Percentiles rank a stretch among this genome's conserved stretches.
These are phyloP conservation scores for Montipora efflorescens DNA, from an alignment of 64 coral and sea anemone species.

Conservation along the genomic window DNA sequence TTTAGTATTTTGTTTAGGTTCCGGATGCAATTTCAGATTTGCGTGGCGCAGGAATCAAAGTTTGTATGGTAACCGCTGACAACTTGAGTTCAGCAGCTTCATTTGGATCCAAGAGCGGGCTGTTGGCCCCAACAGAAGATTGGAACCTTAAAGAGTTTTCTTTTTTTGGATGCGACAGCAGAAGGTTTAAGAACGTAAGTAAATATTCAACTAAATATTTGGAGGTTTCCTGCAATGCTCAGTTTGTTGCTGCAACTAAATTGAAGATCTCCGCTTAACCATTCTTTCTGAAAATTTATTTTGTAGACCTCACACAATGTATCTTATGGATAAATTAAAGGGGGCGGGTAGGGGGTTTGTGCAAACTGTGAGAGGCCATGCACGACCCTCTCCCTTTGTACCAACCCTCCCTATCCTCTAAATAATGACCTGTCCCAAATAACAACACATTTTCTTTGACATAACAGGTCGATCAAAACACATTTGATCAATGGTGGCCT, in stretches of 20 bases:
- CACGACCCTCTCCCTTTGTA: too few relatives aligned
- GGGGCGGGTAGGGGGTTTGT: too few relatives aligned
- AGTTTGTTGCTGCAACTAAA: too few relatives aligned
- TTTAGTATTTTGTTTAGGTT: slow-evolving; percentile 16
- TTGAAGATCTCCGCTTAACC: too few relatives aligned
- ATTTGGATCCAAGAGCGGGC: slow-evolving; percentile 56
- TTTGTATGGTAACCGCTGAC: slow-evolving; percentile 57
- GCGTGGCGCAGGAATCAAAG: slow-evolving; percentile 30
- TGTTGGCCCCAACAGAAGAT: slow-evolving; percentile 41
- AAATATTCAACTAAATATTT: background rate
- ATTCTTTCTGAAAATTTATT: too few relatives aligned
- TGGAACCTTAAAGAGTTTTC: slow-evolving; percentile 46
- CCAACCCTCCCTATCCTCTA: too few relatives aligned
- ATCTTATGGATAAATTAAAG: too few relatives aligned
- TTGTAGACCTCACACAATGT: too few relatives aligned
- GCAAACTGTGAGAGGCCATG: too few relatives aligned
- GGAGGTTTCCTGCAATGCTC: too few relatives aligned
- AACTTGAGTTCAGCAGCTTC: slow-evolving; percentile 54
- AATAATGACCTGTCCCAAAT: too few relatives aligned
- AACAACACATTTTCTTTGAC: background rate
- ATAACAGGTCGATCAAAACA: slow-evolving; percentile 40
- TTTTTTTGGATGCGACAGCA: slow-evolving; percentile 50
- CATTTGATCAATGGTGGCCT: slow-evolving; percentile 86
- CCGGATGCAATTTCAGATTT: slow-evolving; percentile 48
- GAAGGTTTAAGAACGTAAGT: slow-evolving; percentile 40